Evolutionary conservation across 2,113 vertebrate species (phyloP).

Genomic region (Mesoclemmys tuberculata): DNA sequence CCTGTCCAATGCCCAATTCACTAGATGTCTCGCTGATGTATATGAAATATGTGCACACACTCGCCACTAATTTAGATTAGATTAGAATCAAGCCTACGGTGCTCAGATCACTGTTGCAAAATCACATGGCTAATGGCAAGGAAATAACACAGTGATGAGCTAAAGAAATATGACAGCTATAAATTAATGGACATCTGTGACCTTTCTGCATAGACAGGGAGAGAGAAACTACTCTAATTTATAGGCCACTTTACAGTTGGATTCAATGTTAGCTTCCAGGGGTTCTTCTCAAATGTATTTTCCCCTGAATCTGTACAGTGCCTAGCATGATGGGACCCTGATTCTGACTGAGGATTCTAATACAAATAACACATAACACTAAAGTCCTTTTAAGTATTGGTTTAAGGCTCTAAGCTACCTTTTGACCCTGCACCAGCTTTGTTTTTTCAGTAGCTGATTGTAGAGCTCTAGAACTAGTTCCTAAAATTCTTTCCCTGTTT

Average conservation of each 20-base stretch:
- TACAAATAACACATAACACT: constrained; percentile 40
- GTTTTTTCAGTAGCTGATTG: background rate
- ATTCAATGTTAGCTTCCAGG: constrained; percentile 21
- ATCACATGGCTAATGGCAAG: background rate
- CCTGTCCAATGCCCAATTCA: background rate
- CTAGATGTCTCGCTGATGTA: background rate
- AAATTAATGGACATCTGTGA: background rate
- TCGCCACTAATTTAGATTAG: background rate
- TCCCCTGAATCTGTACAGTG: background rate
- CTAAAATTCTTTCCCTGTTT: background rate
- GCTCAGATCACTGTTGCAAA: background rate
- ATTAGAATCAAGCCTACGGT: background rate
- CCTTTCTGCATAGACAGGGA: background rate
- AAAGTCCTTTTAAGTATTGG: constrained; percentile 36
- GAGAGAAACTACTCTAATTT: background rate
- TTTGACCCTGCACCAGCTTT: constrained; percentile 43
- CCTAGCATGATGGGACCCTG: background rate
- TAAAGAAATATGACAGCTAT: background rate
- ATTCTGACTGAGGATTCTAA: constrained; percentile 17
- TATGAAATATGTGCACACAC: background rate
- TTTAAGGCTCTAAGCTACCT: constrained; percentile 36
- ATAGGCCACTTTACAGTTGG: background rate
- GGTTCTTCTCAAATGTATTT: constrained; percentile 19
- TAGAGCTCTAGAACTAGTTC: background rate
- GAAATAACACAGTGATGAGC: background rate